phyloP scores from a whole-genome alignment of 2,888 invertebrate genomes.

The Alloscopus bannaensis region DNA sequence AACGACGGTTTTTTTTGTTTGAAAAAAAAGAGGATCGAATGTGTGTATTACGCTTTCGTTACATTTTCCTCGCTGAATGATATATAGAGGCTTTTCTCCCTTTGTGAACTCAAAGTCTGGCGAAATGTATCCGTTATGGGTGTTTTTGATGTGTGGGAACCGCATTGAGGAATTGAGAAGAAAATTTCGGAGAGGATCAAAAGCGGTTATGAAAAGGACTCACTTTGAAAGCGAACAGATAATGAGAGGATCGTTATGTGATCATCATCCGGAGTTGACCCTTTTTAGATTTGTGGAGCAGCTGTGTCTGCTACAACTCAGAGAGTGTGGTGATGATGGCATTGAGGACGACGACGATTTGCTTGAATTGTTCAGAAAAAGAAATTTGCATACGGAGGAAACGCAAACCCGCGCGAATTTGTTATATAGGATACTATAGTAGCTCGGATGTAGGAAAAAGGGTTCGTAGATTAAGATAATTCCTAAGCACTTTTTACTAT shows the following conservation, averaged over 20 bases:
- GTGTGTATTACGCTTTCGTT: no score
- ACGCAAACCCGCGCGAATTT: slow-evolving; percentile 29
- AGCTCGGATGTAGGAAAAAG: no score
- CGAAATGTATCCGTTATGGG: not conserved
- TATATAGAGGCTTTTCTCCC: no score
- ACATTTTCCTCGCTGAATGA: no score
- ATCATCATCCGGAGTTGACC: slow-evolving; percentile 13
- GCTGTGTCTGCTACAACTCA: slow-evolving; percentile 20
- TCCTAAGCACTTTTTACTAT: no score
- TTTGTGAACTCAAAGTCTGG: not conserved
- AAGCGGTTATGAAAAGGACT: not conserved
- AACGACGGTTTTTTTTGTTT: no score
- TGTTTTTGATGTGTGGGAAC: not conserved
- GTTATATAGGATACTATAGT: no score
- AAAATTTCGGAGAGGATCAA: not conserved
- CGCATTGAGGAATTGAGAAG: not conserved
- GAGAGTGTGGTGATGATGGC: slow-evolving; percentile 19
- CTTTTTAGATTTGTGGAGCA: slow-evolving; percentile 9
- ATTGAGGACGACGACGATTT: slow-evolving; percentile 38
- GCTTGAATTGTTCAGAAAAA: slow-evolving; percentile 45
- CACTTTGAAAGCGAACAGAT: not conserved
- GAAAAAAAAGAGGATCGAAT: no score
- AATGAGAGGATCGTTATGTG: slow-evolving; percentile 10
- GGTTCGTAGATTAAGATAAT: no score
- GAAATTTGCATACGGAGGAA: no score